Conservation (phyloP, 1,140 invertebrate species). For the Palaemon carinicauda region DNA sequence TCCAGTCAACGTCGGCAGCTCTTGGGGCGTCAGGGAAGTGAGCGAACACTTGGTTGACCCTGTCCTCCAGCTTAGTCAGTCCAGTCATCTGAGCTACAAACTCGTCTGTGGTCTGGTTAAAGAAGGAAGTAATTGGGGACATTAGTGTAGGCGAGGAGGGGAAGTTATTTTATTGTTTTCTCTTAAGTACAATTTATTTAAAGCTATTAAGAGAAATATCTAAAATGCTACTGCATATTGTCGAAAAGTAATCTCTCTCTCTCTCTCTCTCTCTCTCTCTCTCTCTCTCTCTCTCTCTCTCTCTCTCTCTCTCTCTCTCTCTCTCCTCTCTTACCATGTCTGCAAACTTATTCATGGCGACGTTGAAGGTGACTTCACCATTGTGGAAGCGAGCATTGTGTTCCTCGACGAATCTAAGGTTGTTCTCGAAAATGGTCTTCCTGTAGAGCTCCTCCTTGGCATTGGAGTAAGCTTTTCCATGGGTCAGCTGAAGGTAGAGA, state of each 20-base stretch:
- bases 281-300: background rate
- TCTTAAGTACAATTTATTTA: no score
- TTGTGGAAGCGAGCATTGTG: background rate
- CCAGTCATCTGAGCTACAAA: background rate
- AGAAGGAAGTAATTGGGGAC: no score
- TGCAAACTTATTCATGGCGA: background rate
- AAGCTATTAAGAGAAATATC: background rate
- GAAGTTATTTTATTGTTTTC: no score
- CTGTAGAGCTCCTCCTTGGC: background rate
- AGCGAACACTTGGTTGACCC: background rate
- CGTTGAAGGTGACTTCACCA: background rate
- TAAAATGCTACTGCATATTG: background rate
- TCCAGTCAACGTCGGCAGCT: constrained; percentile 65
- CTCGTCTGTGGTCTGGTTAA: no score
- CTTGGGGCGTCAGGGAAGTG: background rate
- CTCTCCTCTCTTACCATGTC: background rate
- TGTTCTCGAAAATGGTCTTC: background rate
- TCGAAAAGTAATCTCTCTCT: background rate
- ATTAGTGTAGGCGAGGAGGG: no score
- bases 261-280: background rate
- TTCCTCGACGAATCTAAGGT: background rate
- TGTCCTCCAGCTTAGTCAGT: background rate
- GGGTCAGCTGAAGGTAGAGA: background rate
- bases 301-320: no score
- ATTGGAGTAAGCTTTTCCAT: background rate